Percentiles rank a stretch among this genome's conserved stretches.
These are phyloP conservation scores for Silurus asotus DNA, from an alignment of 2,113 vertebrate genomes.

Conservation along the genomic window DNA sequence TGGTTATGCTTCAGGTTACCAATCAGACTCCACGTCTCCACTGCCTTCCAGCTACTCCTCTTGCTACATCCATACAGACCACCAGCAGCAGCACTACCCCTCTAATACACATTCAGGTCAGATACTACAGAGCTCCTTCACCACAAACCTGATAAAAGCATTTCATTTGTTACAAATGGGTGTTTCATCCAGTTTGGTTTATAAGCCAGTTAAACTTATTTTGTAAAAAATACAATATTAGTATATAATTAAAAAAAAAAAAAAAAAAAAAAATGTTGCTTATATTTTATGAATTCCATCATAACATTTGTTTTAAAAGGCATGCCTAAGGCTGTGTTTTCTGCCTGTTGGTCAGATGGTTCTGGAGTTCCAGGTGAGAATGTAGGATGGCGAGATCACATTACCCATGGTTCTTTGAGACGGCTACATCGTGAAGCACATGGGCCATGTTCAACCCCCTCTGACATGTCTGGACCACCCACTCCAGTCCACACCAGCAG, in stretches of 20 bases:
- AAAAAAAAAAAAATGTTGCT: background rate
- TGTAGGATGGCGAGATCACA: constrained; percentile 78
- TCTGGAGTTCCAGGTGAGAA: constrained; percentile 66
- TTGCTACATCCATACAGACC: constrained; percentile 53
- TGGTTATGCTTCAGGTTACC: constrained; percentile 76
- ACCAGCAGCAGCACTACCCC: constrained; percentile 47
- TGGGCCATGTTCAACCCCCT: constrained; percentile 69
- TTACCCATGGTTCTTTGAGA: constrained; percentile 73
- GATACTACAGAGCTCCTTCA: background rate
- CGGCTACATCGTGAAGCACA: constrained; percentile 69
- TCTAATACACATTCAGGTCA: constrained; percentile 52
- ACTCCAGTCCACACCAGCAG: constrained; percentile 84
- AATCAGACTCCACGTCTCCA: constrained; percentile 76
- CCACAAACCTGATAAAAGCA: background rate
- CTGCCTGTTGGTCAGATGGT: constrained; percentile 58
- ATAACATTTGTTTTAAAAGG: background rate
- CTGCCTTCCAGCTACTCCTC: constrained; percentile 63
- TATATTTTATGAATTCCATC: background rate
- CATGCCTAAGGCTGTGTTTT: constrained; percentile 7
- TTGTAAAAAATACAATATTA: background rate
- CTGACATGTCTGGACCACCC: constrained; percentile 75
- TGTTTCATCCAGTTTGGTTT: background rate
- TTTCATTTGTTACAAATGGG: background rate
- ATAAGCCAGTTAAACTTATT: background rate
- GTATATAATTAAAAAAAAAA: background rate